Conservation (phyloP, 30 jellyfish, hydroid and myxozoan species). For the Aurelia coerulea region DNA sequence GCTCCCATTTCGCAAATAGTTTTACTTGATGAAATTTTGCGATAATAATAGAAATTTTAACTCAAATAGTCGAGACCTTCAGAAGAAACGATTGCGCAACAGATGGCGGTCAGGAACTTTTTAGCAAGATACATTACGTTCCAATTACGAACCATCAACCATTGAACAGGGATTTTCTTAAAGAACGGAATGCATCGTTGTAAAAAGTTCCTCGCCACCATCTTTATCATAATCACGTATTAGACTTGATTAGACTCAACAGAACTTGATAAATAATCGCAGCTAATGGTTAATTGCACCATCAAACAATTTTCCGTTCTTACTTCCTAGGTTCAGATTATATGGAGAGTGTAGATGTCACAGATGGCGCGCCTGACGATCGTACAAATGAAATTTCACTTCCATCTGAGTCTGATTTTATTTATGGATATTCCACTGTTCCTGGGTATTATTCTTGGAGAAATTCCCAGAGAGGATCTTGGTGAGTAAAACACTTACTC, state of each 20-base stretch:
- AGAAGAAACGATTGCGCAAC: no score
- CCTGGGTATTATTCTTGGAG: slow-evolving; percentile 99
- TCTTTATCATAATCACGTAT: no score
- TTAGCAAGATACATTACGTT: no score
- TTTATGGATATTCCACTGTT: slow-evolving; percentile 97
- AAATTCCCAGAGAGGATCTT: slow-evolving; percentile 93
- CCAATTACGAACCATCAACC: no score
- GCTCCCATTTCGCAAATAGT: no score
- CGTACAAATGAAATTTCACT: slow-evolving; percentile 90
- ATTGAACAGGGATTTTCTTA: no score
- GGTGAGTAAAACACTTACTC: slow-evolving; percentile 82
- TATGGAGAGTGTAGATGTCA: slow-evolving; percentile 80
- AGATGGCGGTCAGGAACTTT: no score
- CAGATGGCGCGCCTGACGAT: slow-evolving; percentile 65
- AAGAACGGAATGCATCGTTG: no score
- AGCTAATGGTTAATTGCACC: neutral
- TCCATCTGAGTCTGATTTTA: slow-evolving; percentile 94
- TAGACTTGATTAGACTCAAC: no score
- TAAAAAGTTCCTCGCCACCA: no score
- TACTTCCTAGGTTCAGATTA: slow-evolving; percentile 84
- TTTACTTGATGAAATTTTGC: no score
- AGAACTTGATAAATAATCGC: no score
- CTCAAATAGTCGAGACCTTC: neutral
- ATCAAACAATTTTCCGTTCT: neutral
- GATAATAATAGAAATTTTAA: neutral